Percentiles rank a stretch among this genome's conserved stretches.
Evolutionary conservation across 2,888 invertebrate genomes (phyloP).

Genomic region (Balanococcus diminutus): DNA sequence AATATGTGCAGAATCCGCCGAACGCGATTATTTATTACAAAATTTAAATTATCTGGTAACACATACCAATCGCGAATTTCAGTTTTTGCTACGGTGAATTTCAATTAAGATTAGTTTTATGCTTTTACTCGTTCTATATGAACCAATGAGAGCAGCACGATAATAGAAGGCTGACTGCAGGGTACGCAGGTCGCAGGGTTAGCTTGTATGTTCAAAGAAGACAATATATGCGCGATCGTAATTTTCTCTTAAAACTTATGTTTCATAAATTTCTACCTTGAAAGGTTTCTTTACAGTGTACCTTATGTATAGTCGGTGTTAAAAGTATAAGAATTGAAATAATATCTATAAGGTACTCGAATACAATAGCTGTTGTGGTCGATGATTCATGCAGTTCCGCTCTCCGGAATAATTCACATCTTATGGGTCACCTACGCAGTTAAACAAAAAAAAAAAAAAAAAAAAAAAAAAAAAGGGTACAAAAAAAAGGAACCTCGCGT

Average conservation of each 20-base stretch:
- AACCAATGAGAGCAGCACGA: background rate
- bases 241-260: constrained; percentile 16
- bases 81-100: background rate
- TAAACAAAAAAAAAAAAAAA: background rate
- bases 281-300: background rate
- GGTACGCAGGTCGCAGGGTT: background rate
- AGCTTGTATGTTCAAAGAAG: background rate
- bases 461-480: background rate
- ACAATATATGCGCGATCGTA: background rate
- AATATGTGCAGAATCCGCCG: background rate
- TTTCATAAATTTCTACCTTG: constrained; percentile 1
- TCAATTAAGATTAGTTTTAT: background rate
- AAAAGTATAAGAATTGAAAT: background rate
- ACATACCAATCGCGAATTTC: background rate
- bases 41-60: background rate
- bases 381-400: background rate
- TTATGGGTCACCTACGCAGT: constrained; percentile 1
- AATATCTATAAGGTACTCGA: constrained; percentile 1
- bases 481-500: background rate
- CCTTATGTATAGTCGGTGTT: background rate
- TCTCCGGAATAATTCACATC: background rate
- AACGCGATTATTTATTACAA: background rate
- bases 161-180: no score
- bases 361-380: background rate
- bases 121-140: background rate